Percentiles rank a stretch among this genome's conserved stretches.
These are phyloP conservation scores for Rhabdornis inornatus DNA, from an alignment of 2,113 vertebrate species.

Conservation along the genomic window DNA sequence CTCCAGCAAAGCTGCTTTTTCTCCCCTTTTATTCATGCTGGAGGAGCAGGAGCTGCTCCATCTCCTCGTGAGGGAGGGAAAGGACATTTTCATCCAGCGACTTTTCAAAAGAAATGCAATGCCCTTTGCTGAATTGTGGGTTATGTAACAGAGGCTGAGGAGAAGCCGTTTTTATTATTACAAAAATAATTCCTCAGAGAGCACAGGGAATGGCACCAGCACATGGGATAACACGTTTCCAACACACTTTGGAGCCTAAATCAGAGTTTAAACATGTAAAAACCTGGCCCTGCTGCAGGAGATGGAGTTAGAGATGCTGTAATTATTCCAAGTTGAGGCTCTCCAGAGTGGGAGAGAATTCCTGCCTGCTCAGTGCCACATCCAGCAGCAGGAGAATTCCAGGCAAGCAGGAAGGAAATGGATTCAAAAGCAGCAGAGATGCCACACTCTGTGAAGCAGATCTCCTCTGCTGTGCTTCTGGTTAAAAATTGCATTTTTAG, in stretches of 20 bases:
- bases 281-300: background rate
- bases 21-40: background rate
- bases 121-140: background rate
- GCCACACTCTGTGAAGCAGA: background rate
- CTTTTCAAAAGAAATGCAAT: background rate
- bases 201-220: background rate
- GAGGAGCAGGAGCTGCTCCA: background rate
- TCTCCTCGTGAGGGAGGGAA: background rate
- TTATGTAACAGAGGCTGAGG: background rate
- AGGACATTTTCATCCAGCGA: background rate
- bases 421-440: background rate
- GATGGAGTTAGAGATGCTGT: background rate
- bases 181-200: background rate
- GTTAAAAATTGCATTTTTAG: rapidly evolving
- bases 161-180: background rate
- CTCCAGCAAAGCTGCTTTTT: background rate
- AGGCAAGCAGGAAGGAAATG: background rate
- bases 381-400: background rate
- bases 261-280: background rate
- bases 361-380: background rate
- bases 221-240: background rate
- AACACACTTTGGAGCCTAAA: background rate
- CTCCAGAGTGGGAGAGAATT: background rate
- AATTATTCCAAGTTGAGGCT: background rate
- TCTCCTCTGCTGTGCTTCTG: rapidly evolving